Evolutionary conservation across 2,888 invertebrate species (phyloP).

Genomic region (Eutolmus rufibarbis): DNA sequence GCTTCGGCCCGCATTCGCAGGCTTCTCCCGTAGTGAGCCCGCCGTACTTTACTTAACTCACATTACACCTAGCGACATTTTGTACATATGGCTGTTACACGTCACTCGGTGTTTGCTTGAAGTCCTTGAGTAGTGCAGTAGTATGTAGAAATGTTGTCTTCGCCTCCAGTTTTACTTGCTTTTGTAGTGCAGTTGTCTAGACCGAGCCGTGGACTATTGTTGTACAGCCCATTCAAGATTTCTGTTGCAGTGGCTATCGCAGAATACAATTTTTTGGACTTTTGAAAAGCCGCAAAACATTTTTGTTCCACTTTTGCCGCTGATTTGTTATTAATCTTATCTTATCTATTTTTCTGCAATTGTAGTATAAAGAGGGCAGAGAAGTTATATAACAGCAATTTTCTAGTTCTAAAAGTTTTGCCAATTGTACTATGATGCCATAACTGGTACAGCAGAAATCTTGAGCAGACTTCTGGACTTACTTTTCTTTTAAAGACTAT

Average conservation of each 20-base stretch:
- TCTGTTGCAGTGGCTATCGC: background rate
- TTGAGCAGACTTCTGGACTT: background rate
- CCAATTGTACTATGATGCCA: background rate
- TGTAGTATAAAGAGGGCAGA: background rate
- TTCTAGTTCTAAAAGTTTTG: background rate
- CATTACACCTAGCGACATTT: conserved; percentile 21
- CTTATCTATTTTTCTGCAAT: background rate
- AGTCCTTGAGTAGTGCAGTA: conserved; percentile 30
- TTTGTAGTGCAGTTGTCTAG: conserved; percentile 16
- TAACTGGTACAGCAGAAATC: background rate
- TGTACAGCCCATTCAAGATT: background rate
- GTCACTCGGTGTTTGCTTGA: conserved; percentile 15
- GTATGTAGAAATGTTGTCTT: conserved; percentile 35
- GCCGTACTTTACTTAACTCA: background rate
- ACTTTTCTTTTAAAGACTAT: background rate
- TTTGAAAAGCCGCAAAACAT: background rate
- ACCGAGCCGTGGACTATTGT: conserved; percentile 2
- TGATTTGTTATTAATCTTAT: background rate
- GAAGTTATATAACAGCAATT: background rate
- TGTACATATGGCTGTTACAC: conserved; percentile 34
- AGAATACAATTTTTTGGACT: no score
- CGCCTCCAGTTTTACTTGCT: conserved; percentile 1
- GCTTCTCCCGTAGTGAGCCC: background rate
- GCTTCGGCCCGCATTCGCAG: background rate
- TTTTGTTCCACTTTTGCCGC: background rate